Base-by-base conservation (phyloP, 2,888 invertebrate genomes). In the Meteorus colon region DNA sequence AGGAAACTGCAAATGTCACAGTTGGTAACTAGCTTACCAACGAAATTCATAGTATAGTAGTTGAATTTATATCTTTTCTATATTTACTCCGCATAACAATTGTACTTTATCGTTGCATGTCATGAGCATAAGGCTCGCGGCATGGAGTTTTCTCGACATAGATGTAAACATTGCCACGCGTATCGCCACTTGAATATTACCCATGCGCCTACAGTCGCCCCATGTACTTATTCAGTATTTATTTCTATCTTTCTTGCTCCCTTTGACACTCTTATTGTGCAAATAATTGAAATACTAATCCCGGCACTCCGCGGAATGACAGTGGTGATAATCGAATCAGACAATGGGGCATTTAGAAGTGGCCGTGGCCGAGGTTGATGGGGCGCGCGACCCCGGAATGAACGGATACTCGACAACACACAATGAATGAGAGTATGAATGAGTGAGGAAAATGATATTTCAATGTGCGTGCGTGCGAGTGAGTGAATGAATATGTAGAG, bases 251-350 rank as follows among this genome's bases (percentile, higher is more conserved):
- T 71, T 76, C 79, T 79, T 78, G 63, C 63, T 77, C 79, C 75
- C 70, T 73, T 75, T 69, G 77, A 65, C 70, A 77, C 75, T 82
- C 82, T 83, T 81, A 85, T 87, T 86, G 87, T 86, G 82, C 84
- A 89, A 89, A 89, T 89, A 89, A 89, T 88, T 88, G 89, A 88
- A 89, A 89, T 84, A 85, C 85, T 89, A 89, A 89, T 89, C 89
- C 86, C 80, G 78, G 80, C 81, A 81, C 55, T 73, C 45, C 60
- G 68, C 80, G 81, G 83, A 84, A 81, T 84, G 85, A 85, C 84
- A 85, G 82, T 83, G 82, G 79, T 80, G 81, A 77, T 85, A 83
- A 85, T 85, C 83, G 82, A 84, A 83, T 84, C 81, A 83, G 84
- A 85, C 85, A 86, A 84, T 84, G 79, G 78, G 78, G 76, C 79